Evolutionary conservation across 1,140 invertebrate species (phyloP).

Genomic region (Papilio polyxenes): DNA sequence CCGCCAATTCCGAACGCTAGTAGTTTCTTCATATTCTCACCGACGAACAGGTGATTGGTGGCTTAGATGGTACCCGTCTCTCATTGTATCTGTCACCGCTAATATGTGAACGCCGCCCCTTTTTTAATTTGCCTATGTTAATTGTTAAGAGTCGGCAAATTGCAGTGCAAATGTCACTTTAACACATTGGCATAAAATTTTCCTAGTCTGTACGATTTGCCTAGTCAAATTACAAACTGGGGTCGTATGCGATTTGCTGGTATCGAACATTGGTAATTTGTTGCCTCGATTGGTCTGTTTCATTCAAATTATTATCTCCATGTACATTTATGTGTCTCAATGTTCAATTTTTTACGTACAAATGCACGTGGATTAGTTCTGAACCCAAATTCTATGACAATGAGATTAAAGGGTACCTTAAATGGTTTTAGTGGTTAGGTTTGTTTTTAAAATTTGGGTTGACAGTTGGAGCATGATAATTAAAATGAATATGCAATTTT

Average conservation of each 20-base stretch:
- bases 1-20: constrained; percentile 96
- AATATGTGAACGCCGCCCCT: constrained; percentile 51
- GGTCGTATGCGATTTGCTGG: background rate
- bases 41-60: constrained; percentile 92
- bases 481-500: background rate
- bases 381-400: constrained; percentile 57
- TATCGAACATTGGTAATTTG: background rate
- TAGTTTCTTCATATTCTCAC: constrained; percentile 98
- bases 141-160: background rate
- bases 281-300: constrained; percentile 35
- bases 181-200: background rate
- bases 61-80: constrained; percentile 66
- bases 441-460: constrained; percentile 51
- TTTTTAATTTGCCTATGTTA: constrained; percentile 44
- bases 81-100: constrained; percentile 73
- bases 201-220: background rate
- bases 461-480: constrained; percentile 44
- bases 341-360: constrained; percentile 5
- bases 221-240: background rate
- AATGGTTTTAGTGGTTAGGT: constrained; percentile 65
- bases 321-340: constrained; percentile 10
- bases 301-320: constrained; percentile 48
- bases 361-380: constrained; percentile 10
- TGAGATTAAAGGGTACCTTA: constrained; percentile 73
- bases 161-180: too few relatives aligned